Evolutionary conservation across 2,797 vertebrate genomes (phyloP).

Genomic region (Cuniculus paca): DNA sequence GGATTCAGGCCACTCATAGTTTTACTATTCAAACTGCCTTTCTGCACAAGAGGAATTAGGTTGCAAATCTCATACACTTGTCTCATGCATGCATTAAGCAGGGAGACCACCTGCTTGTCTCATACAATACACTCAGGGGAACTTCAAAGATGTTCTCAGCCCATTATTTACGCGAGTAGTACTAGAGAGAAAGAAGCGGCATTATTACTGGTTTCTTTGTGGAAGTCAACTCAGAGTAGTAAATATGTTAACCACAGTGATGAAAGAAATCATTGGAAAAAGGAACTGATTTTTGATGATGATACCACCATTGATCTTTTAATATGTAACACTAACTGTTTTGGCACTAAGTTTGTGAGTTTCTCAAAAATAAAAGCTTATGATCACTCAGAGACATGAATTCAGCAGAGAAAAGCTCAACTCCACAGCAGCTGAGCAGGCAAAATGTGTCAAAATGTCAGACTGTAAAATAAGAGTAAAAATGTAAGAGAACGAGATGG

Average conservation of each 20-base stretch:
- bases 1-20: neutral
- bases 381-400: neutral
- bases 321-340: slow-evolving; percentile 3
- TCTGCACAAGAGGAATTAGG: slow-evolving; percentile 32
- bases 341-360: neutral
- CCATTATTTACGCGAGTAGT: neutral
- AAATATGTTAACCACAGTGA: neutral
- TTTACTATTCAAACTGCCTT: neutral
- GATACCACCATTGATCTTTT: neutral
- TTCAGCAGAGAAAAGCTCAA: neutral
- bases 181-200: neutral
- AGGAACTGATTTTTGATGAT: neutral
- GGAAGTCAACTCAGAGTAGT: neutral
- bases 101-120: neutral
- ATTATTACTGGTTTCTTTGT: neutral
- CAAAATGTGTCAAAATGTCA: slow-evolving; percentile 57
- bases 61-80: neutral
- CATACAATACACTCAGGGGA: neutral
- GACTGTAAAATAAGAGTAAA: neutral
- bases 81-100: neutral
- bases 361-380: slow-evolving; percentile 40
- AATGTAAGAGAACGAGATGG: neutral
- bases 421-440: neutral
- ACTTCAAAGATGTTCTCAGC: neutral
- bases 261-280: neutral